Evolutionary conservation across 2,888 invertebrate genomes (phyloP).

Genomic region (Erynnis tages): DNA sequence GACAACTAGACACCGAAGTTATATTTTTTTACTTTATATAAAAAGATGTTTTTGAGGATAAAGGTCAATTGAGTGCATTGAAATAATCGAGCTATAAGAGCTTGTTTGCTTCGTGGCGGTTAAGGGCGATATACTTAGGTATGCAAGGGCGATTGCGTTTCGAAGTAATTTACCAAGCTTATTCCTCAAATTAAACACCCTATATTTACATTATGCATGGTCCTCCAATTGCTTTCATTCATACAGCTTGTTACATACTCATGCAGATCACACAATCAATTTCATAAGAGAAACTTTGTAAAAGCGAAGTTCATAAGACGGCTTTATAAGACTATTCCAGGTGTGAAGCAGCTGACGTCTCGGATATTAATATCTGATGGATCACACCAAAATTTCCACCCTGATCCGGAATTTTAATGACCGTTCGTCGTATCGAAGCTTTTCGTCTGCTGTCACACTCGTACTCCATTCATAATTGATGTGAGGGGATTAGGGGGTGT

Average conservation of each 20-base stretch:
- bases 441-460: conserved; percentile 51
- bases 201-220: too few relatives aligned
- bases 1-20: too few relatives aligned
- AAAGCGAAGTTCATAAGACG: conserved; percentile 70
- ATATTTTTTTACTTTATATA: too few relatives aligned
- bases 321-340: conserved; percentile 72
- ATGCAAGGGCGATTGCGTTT: too few relatives aligned
- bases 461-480: conserved; percentile 60
- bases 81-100: too few relatives aligned
- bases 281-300: conserved; percentile 47
- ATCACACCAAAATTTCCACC: conserved; percentile 49
- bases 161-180: too few relatives aligned
- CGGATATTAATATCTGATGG: conserved; percentile 71
- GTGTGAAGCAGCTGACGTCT: conserved; percentile 69
- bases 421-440: conserved; percentile 40
- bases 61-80: too few relatives aligned
- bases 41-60: too few relatives aligned
- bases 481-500: conserved; percentile 54
- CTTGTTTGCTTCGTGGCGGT: too few relatives aligned
- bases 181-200: too few relatives aligned
- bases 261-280: conserved; percentile 22
- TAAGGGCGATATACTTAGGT: too few relatives aligned
- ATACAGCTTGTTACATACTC: conserved; percentile 20
- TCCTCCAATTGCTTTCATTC: too few relatives aligned
- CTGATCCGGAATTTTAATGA: conserved; percentile 57